Evolutionary conservation across 2,797 vertebrate genomes (phyloP).

Genomic region (Echeneis naucrates): DNA sequence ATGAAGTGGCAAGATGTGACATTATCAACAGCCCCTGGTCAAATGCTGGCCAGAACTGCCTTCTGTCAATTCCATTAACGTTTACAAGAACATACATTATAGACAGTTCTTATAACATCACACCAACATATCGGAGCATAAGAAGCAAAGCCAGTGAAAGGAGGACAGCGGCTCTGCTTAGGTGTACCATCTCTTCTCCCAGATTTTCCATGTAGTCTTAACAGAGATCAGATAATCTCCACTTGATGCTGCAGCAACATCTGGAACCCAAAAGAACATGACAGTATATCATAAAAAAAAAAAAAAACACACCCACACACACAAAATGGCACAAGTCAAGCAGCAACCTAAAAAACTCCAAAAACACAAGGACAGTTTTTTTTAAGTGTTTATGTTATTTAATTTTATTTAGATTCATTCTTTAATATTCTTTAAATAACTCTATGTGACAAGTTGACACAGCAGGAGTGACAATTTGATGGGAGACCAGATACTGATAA

Average conservation of each 20-base stretch:
- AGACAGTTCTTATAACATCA: conserved; percentile 13
- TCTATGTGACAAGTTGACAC: background rate
- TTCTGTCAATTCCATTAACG: conserved; percentile 9
- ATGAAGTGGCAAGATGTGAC: background rate
- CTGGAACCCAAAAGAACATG: conserved; percentile 49
- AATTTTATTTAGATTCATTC: no score
- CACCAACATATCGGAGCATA: conserved; percentile 37
- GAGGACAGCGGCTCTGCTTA: conserved; percentile 31
- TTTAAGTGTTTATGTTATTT: no score
- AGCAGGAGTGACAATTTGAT: background rate
- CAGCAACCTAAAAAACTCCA: background rate
- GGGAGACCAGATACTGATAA: background rate
- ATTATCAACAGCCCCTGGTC: background rate
- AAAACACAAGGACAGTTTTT: no score
- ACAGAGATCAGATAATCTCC: conserved; percentile 38
- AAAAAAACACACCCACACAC: no score
- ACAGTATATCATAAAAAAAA: background rate
- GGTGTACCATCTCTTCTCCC: conserved; percentile 20
- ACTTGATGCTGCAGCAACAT: conserved; percentile 35
- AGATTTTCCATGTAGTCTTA: conserved; percentile 37
- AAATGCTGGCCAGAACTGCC: conserved; percentile 20
- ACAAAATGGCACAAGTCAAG: background rate
- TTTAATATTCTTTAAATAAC: no score
- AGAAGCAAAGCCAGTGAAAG: conserved; percentile 15
- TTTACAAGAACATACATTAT: conserved; percentile 17